Evolutionary conservation across 2,888 invertebrate species (phyloP).

Genomic region (Macropis europaea): DNA sequence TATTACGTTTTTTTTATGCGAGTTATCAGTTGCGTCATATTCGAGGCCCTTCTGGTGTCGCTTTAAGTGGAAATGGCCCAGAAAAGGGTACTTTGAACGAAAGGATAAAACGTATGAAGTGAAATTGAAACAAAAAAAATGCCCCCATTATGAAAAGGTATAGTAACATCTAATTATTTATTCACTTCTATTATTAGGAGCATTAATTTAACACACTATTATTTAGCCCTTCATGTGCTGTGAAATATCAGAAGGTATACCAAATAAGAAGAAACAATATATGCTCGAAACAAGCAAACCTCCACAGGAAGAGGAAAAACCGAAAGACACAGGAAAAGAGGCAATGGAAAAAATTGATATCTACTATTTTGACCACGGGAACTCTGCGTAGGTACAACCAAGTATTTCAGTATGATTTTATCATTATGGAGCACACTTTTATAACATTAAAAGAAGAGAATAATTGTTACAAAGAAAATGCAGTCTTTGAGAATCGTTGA

Average conservation of each 20-base stretch:
- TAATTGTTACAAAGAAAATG: not conserved
- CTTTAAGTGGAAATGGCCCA: slow-evolving; percentile 66
- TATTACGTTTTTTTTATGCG: no score
- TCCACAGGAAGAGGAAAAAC: slow-evolving; percentile 8
- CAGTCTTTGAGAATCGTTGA: no score
- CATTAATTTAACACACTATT: not conserved
- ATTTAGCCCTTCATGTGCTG: slow-evolving; percentile 55
- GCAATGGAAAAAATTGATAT: slow-evolving; percentile 82
- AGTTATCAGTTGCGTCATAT: slow-evolving; percentile 16
- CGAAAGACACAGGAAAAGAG: slow-evolving; percentile 31
- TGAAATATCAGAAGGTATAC: slow-evolving; percentile 64
- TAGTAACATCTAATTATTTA: not conserved
- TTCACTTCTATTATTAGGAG: not conserved
- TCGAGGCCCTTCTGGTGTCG: slow-evolving; percentile 48
- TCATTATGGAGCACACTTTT: not conserved
- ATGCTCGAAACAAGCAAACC: not conserved
- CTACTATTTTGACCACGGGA: slow-evolving; percentile 87
- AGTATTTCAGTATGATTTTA: not conserved
- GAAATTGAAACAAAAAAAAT: slow-evolving; percentile 61
- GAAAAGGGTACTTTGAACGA: slow-evolving; percentile 48
- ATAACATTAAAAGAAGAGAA: not conserved
- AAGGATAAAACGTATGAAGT: slow-evolving; percentile 65
- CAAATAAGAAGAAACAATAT: slow-evolving; percentile 31
- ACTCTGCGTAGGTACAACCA: slow-evolving; percentile 81
- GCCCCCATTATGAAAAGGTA: slow-evolving; percentile 63